These are phyloP conservation scores for Bombus balteatus DNA, from an alignment of 1,140 invertebrate species.

Conservation along the genomic window DNA sequence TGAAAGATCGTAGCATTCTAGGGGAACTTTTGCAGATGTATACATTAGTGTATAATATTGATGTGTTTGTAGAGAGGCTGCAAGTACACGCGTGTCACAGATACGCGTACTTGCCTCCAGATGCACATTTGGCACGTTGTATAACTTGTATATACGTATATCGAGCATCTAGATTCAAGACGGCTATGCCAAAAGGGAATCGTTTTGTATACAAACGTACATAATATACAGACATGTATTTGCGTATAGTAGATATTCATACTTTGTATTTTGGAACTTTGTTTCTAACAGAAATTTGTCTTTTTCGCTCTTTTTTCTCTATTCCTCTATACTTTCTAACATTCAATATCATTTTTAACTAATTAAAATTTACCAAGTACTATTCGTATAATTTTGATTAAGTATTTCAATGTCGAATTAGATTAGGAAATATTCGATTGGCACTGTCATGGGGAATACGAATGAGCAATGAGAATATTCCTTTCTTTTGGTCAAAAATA, in stretches of 20 bases:
- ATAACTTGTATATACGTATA: constrained; percentile 18
- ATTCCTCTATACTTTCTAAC: too few relatives aligned
- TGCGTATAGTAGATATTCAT: constrained; percentile 15
- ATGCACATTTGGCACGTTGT: constrained; percentile 11
- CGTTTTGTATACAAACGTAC: constrained; percentile 19
- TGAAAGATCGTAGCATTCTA: constrained; percentile 36
- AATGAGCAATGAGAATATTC: not conserved
- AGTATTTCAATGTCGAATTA: too few relatives aligned
- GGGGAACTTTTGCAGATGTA: constrained; percentile 6
- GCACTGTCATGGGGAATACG: not conserved
- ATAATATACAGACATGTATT: constrained; percentile 36
- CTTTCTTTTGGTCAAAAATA: not conserved
- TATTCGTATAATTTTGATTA: too few relatives aligned
- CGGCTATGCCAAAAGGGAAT: constrained; percentile 27
- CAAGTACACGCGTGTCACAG: constrained; percentile 2
- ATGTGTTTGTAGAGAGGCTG: not conserved
- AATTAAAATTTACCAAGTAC: too few relatives aligned
- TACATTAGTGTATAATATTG: not conserved
- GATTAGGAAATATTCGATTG: too few relatives aligned
- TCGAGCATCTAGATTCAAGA: constrained; percentile 50
- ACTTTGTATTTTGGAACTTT: constrained; percentile 33
- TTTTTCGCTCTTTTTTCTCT: too few relatives aligned
- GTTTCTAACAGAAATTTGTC: not conserved
- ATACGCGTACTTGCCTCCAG: not conserved
- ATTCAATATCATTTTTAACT: too few relatives aligned